A percentile compares a stretch with the other conserved stretches of the same genome.
Evolutionary conservation across 1,140 invertebrate genomes (phyloP).

Genomic region (Triops longicaudatus): DNA sequence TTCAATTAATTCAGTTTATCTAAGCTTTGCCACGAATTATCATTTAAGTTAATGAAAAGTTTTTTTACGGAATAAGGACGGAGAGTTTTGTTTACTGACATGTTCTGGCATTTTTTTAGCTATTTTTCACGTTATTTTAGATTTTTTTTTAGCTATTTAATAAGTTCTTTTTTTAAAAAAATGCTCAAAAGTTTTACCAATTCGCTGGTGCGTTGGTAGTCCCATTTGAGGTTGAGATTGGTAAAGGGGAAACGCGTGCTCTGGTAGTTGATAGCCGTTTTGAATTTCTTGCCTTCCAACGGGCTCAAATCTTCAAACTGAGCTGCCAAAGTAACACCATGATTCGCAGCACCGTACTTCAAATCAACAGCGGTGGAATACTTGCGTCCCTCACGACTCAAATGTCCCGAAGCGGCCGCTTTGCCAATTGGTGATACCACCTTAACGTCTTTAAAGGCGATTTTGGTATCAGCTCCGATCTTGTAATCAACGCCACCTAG

Average conservation of each 20-base stretch:
- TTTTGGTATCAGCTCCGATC: conserved; percentile 17
- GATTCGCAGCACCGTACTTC: conserved; percentile 26
- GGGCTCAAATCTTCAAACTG: conserved; percentile 17
- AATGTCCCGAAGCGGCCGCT: conserved; percentile 19
- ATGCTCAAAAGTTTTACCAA: conserved; percentile 31
- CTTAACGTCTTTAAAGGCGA: conserved; percentile 22
- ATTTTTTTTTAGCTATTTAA: not conserved
- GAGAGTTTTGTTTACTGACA: no score
- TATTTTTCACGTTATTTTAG: not conserved
- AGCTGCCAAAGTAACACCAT: conserved; percentile 20
- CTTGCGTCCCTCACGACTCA: conserved; percentile 20
- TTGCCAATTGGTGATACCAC: conserved; percentile 27
- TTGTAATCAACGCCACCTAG: conserved; percentile 21
- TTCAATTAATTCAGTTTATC: no score
- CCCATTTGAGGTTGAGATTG: conserved; percentile 46
- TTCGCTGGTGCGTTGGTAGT: conserved; percentile 36
- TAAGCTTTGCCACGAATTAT: no score
- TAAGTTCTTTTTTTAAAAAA: not conserved
- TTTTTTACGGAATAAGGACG: no score
- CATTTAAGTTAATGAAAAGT: no score
- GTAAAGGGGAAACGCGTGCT: conserved; percentile 39
- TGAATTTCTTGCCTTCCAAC: conserved; percentile 15
- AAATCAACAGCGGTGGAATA: conserved; percentile 21
- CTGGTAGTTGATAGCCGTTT: conserved; percentile 25
- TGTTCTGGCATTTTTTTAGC: no score